Evolutionary conservation across 2,888 invertebrate species (phyloP), one percentile per base, ranked within the genome.

Genomic region (Papilio protenor): DNA sequence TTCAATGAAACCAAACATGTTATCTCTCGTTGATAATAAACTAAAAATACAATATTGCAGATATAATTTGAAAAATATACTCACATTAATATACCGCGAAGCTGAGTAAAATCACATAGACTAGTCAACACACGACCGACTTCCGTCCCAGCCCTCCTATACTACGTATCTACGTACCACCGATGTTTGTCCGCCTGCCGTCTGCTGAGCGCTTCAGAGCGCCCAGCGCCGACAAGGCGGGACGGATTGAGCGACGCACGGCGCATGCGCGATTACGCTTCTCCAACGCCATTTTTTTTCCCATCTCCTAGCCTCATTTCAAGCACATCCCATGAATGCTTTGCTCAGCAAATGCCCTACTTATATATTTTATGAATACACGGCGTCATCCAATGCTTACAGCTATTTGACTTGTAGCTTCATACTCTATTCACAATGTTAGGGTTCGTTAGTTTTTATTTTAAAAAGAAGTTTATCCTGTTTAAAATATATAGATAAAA

Each of bases 211-310:
- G 49, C 59, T 66, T 64, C 59, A 64, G 73, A 10, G 21, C 59
- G 45, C 47, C 64, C 69, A 40, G 21, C 77, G 80, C 80, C 80
- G 81, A 81, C 82, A 82, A 82, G 82, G 79, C 79, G 78, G 80
- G 80, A 80, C 81, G 82, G 83, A 84, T 85, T 86, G 86, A 85
- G 82, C 85, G 85, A 83, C 81, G 79, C 80, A 72, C 70, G 49
- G 80, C 85, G 87, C 86, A 86, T 84, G 86, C 86, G 87, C 82
- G 74, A 71, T 77, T 70, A 64, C 73, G 10, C 21, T 21, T 74
- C 75, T 80, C 76, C 79, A 5, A 21, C 23, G 55, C 16, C 72
- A 66, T 71, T 75, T 75, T 57, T 55, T 79, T 73, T 78, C 79
- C 73, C 79, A 78, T 80, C 78, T 73, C 76, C 64, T 73, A 61